Base-by-base conservation (phyloP, 2,797 vertebrate genomes). In the Hydrophis major region DNA sequence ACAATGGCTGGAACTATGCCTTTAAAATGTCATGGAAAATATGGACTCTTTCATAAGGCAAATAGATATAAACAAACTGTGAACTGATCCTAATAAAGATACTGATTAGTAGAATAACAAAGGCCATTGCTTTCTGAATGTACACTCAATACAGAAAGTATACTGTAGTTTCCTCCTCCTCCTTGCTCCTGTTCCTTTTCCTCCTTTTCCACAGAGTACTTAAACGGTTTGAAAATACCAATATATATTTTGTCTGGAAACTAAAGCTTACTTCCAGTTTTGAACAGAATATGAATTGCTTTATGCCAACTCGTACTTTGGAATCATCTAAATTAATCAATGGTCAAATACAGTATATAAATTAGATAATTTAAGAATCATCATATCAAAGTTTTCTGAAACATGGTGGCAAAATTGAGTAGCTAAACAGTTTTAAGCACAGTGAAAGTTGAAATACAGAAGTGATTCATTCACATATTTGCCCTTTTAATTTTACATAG, bases 341-440 rank as follows among this genome's bases (percentile, higher is more conserved):
- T 47, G 83, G 93, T 0, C 88, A 89, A 92, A 91, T 94, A 47
- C 5, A 47, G 47, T 47, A 95, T 66, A 57, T 63, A 4, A 0
- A 55, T 87, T 87, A 90, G 90, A 91, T 94, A 93, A 89, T 32
- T 87, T 94, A 92, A 47, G 92, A 96, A 95, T 92, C 63, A 87
- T 89, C 87, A 57, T 13, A 37, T 86, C 0, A 96, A 95, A 96
- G 56, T 22, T 47, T n/a, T 61, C 83, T 88, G 83, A 94, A 57
- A 50, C 88, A 50, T 69, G 66, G 57, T 94, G 95, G 94, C 92
- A 96, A 89, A 96, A 96, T 91, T 94, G 94, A 95, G 95, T 93
- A 96, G 93, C 42, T 87, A 92, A 94, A 93, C 78, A 57, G 56
- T 10, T 87, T 94, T 90, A 94, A 95, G 86, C 16, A 56, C 4